Evolutionary conservation across 2,797 vertebrate genomes (phyloP), one percentile per base, ranked within the genome.

Genomic region (Artibeus lituratus): DNA sequence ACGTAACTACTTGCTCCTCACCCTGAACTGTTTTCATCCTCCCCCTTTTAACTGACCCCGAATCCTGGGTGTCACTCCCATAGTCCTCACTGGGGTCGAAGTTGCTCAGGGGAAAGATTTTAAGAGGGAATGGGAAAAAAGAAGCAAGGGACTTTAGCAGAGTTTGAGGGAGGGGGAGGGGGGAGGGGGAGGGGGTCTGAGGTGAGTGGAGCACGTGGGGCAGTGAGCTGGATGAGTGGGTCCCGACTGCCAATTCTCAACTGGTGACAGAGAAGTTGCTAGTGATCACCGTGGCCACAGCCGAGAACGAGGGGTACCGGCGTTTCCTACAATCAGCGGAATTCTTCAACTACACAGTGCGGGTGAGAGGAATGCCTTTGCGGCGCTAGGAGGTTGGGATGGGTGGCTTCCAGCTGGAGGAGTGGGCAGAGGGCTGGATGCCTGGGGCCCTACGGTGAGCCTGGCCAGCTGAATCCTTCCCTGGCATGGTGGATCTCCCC

Each of bases 311-410:
- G 1, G 99, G 99, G 0, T 99, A 99, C 97, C 93, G 96, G 7
- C 98, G 99, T 26, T 99, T 99, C 97, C 98, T 99, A 98, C 98
- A 98, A 55, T 99, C 99, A 0, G 97, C 98, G 0, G 95, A 94
- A 47, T 98, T 99, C 96, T 99, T 99, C 96, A 99, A 99, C 98
- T 99, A 99, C 97, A 99, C 99, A 0, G 98, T 99, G 32, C 98
- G 98, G 99, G 99, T 99, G 91, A 97, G 24, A 72, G n/a, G 49
- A 21, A 26, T 4, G 19, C 44, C 24, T 47, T 49, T 32, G 0
- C 5, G 29, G 2, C n/a, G 2, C n/a, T 39, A 0, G n/a, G 70
- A 39, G 59, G 21, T 21, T 32, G 16, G 5, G 35, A 47, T n/a
- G 47, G 9, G 2, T 18, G 9, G 4, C 16, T 59, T 39, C 24